Percentiles rank a stretch among this genome's conserved stretches.
Conservation (phyloP, 2,113 vertebrate species). For the Gymnarchus niloticus region DNA sequence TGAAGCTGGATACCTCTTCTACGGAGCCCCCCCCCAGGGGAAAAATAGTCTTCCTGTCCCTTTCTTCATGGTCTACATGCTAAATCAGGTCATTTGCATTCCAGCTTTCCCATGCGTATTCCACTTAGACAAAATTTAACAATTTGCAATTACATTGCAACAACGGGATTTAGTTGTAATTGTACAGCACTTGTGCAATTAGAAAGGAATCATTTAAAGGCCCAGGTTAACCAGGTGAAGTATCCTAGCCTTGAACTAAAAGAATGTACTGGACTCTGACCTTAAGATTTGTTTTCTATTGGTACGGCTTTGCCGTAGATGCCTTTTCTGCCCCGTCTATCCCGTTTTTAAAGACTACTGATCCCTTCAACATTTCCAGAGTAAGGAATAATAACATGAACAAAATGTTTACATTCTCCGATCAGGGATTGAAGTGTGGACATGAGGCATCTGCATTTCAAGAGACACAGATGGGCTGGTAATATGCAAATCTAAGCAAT, state of each 20-base stretch:
- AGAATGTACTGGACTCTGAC: not conserved
- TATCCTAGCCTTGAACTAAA: not conserved
- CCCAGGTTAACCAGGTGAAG: not conserved
- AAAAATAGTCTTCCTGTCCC: not conserved
- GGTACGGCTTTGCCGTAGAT: not conserved
- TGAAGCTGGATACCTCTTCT: not conserved
- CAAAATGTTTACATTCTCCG: slow-evolving; percentile 6
- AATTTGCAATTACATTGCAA: no score
- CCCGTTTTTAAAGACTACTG: not conserved
- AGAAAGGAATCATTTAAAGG: not conserved
- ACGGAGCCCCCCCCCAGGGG: not conserved
- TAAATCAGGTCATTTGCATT: not conserved
- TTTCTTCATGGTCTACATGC: not conserved
- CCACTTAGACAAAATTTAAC: not conserved
- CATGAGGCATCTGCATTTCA: slow-evolving; percentile 13
- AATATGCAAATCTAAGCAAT: slow-evolving; percentile 25
- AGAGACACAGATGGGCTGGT: slow-evolving; percentile 13
- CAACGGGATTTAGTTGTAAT: not conserved
- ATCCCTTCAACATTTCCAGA: not conserved
- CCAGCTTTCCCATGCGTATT: not conserved
- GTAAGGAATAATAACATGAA: not conserved
- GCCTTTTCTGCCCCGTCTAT: not conserved
- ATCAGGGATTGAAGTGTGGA: slow-evolving; percentile 8
- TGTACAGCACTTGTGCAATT: not conserved
- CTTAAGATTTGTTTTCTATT: not conserved